Base-by-base conservation (phyloP, 2,888 invertebrate genomes). In the Melanchra persicariae region DNA sequence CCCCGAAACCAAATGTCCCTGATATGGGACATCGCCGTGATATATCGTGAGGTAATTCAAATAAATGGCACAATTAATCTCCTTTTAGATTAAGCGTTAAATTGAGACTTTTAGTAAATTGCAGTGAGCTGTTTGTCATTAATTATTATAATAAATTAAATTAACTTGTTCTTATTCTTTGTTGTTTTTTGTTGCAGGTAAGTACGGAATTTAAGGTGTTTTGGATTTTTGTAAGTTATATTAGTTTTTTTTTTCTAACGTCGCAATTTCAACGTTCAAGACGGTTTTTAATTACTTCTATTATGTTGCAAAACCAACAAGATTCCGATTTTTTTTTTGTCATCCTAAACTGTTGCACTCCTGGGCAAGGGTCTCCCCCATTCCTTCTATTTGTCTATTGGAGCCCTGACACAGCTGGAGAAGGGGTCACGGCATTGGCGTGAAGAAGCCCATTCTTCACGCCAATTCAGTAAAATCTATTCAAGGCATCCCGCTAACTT, bases 121-220 rank as follows among this genome's bases (percentile, higher is more conserved):
- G 8, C 47, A 15, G n/a, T 45, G 37, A 3, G 24, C 15, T 70
- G 71, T 62, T 37, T 22, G 17, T 52, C 58, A 80, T 75, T 64
- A 61, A 70, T 70, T 59, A 22, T 57, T 61, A 17, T 40, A 37
- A 54, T n/a, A n/a, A n/a, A n/a, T 61, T 80, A 15, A 52, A 63
- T 75, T 40, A 54, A 72, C 22, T 47, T 61, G 55, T 63, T 34
- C 43, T 59, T 4, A 57, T 6, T 57, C 12, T 54, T 43, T 64
- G 12, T 57, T 58, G 0, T 9, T 62, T 69, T 68, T 74, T 78
- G 57, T 82, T 80, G 0, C 80, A 80, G 80, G 80, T 80, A 80
- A 80, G 80, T 80, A 78, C 74, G 59, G 55, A 57, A 30, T 55
- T 57, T 24, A 15, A 58, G 26, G 52, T 24, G 55, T 30, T 77